Conservation (phyloP, 2,113 vertebrate species). For the Phrynosoma platyrhinos region DNA sequence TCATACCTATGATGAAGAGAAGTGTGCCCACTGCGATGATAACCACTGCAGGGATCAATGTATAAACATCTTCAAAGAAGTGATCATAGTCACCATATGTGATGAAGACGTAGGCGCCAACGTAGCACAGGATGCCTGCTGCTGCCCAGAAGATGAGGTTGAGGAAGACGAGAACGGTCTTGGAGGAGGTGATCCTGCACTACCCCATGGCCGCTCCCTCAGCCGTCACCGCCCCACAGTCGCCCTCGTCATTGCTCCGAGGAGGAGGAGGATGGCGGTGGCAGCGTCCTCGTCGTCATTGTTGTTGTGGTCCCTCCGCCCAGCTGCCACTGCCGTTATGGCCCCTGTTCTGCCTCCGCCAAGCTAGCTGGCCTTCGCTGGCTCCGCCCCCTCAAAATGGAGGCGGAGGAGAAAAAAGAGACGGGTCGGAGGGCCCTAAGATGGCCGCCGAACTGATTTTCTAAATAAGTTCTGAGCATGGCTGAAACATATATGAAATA, state of each 20-base stretch:
- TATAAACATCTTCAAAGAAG: conserved; percentile 97
- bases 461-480: no score
- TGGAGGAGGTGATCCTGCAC: conserved; percentile 96
- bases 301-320: no score
- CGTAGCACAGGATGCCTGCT: conserved; percentile 96
- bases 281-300: no score
- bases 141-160: conserved; percentile 99
- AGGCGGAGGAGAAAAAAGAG: not conserved
- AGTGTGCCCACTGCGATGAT: conserved; percentile 94
- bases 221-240: no score
- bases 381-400: not conserved
- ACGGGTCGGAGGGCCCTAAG: conserved; percentile 51
- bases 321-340: no score
- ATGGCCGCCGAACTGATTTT: conserved; percentile 58
- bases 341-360: not conserved
- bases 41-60: conserved; percentile 90
- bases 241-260: no score
- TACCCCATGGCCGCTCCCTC: conserved; percentile 80
- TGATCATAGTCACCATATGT: conserved; percentile 98
- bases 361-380: not conserved
- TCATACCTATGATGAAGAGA: conserved; percentile 95
- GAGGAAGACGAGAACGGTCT: conserved; percentile 96
- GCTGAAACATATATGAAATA: no score
- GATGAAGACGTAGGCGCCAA: conserved; percentile 98
- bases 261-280: no score